Evolutionary conservation across 2,113 vertebrate species (phyloP), one percentile per base, ranked within the genome.

Genomic region (Xenopus laevis): DNA sequence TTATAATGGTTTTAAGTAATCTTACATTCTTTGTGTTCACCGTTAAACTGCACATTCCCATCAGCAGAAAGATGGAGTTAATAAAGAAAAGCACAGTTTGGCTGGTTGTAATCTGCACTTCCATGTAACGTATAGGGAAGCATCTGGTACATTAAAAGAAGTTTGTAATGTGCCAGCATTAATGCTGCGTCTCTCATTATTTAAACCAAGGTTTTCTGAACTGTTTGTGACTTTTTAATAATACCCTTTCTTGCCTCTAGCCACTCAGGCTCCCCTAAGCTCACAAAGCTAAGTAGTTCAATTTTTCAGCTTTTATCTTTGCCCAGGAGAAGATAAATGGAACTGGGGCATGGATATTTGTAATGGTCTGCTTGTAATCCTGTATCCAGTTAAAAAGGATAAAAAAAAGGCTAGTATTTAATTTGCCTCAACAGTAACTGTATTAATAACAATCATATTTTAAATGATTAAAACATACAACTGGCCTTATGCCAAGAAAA

Each of bases 221-320:
- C 67, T 77, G 74, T 77, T 77, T 77, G 73, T 77, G 74, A 77
- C 74, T 77, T 69, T 76, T 77, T 63, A 77, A 77, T 77, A 77
- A 77, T 77, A 63, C 65, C 67, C 66, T 70, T 69, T 70, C 66
- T 77, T 70, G 67, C 67, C 74, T 77, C 59, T 11, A 77, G 67
- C 60, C 74, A 77, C 47, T 77, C 46, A 57, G 65, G 68, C 65
- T 69, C 68, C 59, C 59, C 74, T 70, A 77, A 77, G 67, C 66
- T 70, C 74, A 55, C 74, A 77, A 77, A 70, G 74, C 74, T 69
- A 77, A 77, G 58, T 75, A 75, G 73, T 68, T 75, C 73, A 69
- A 75, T 75, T 75, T 75, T 77, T 77, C 74, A 77, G 74, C 74
- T 77, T 70, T 70, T 70, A 70, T 70, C 74, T 77, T 62, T 70